phyloP scores from a whole-genome alignment of 2,888 invertebrate genomes.

The Chrysolina oricalcia region DNA sequence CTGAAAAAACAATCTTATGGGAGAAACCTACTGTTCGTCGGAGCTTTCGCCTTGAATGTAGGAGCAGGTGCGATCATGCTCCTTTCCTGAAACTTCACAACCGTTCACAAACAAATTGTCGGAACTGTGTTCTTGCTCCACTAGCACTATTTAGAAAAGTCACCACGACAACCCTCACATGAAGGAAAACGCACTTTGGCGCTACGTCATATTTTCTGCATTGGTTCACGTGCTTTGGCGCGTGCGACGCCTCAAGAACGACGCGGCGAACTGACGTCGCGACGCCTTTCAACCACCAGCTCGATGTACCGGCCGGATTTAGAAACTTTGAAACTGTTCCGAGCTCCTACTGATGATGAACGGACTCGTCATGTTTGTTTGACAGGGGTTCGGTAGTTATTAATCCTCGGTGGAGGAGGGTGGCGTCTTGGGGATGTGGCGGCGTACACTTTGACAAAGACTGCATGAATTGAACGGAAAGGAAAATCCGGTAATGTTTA shows the following conservation, averaged over 20 bases:
- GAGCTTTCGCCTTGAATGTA: slow-evolving; percentile 87
- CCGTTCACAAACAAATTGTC: too few species aligned
- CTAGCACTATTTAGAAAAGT: background rate
- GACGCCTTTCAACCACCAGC: slow-evolving; percentile 60
- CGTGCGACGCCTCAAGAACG: slow-evolving; percentile 50
- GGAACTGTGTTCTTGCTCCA: too few species aligned
- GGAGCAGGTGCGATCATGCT: slow-evolving; percentile 72
- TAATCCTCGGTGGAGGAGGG: background rate
- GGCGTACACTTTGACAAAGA: background rate
- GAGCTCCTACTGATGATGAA: background rate
- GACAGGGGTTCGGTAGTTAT: background rate
- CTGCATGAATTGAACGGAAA: background rate
- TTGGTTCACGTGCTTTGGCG: slow-evolving; percentile 44
- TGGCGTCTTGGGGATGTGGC: background rate
- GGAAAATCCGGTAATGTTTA: too few species aligned
- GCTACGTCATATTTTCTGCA: slow-evolving; percentile 33
- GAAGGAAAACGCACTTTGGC: background rate
- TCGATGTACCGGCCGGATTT: slow-evolving; percentile 64
- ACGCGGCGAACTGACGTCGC: slow-evolving; percentile 55
- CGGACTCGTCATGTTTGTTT: slow-evolving; percentile 16
- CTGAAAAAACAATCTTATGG: too few species aligned
- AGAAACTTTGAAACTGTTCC: slow-evolving; percentile 54
- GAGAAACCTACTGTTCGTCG: slow-evolving; percentile 76
- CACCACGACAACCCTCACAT: background rate
- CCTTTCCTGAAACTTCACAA: background rate